Percentiles rank a stretch among this genome's conserved stretches.
Conservation (phyloP, 2,797 vertebrate species). For the Decapterus maruadsi region DNA sequence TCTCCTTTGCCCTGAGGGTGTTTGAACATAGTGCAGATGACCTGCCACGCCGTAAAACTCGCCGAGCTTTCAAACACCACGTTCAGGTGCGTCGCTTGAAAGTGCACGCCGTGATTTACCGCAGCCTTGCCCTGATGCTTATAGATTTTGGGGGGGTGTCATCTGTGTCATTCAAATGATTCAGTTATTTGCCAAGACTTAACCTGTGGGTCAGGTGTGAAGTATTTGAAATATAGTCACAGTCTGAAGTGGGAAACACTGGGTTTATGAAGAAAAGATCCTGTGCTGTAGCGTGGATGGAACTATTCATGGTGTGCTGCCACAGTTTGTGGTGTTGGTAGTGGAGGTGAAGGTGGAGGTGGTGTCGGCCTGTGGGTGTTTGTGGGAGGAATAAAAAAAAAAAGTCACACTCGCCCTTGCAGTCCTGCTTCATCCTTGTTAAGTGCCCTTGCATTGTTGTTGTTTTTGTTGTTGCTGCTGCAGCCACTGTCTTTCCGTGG, state of each 20-base stretch:
- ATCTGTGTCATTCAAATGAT: conserved; percentile 40
- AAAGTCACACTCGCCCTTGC: conserved; percentile 42
- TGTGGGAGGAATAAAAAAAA: not conserved
- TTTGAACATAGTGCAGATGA: conserved; percentile 66
- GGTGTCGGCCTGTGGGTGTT: not conserved
- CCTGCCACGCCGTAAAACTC: conserved; percentile 60
- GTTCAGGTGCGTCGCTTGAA: conserved; percentile 42
- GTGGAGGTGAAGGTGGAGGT: not conserved
- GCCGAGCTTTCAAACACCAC: conserved; percentile 19
- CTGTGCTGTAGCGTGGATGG: not conserved
- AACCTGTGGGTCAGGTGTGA: conserved; percentile 44
- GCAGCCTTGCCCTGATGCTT: conserved; percentile 18
- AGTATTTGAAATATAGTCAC: conserved; percentile 28
- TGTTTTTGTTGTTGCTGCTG: conserved; percentile 46
- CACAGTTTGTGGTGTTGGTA: conserved; percentile 21
- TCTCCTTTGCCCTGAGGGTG: conserved; percentile 36
- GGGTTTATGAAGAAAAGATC: not conserved
- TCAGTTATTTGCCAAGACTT: conserved; percentile 39
- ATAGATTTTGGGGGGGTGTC: conserved; percentile 16
- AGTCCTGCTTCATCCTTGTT: conserved; percentile 54
- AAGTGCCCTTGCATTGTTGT: conserved; percentile 50
- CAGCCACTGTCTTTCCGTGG: conserved; percentile 35
- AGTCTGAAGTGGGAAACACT: conserved; percentile 6
- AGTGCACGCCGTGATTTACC: conserved; percentile 53
- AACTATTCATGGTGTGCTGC: conserved; percentile 24